These are phyloP conservation scores for Phenganax subtilis DNA, from an alignment of 92 coral and sea anemone genomes.

Conservation along the genomic window DNA sequence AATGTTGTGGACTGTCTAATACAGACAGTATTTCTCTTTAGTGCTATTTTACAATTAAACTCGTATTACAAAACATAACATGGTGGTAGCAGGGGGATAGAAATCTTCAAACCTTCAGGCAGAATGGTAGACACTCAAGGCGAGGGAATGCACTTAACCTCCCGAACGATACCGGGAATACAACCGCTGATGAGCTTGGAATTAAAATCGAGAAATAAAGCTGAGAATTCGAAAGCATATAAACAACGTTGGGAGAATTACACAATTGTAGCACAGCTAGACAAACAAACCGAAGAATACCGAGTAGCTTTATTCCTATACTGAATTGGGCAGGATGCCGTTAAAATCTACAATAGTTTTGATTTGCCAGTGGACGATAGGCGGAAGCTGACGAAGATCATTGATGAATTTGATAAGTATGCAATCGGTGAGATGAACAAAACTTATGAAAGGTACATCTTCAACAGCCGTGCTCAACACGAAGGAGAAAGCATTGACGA, in stretches of 20 bases:
- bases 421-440: slow-evolving; percentile 43
- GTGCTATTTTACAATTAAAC: no score
- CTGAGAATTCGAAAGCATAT: slow-evolving; percentile 26
- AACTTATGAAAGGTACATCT: slow-evolving; percentile 38
- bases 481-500: slow-evolving; percentile 35
- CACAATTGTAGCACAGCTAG: slow-evolving; percentile 25
- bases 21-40: no score
- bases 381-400: no score
- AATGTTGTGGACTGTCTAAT: no score
- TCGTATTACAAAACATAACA: no score
- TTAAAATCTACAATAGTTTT: slow-evolving; percentile 32
- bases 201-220: slow-evolving; percentile 4
- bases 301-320: slow-evolving; percentile 45
- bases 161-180: background rate
- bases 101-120: background rate
- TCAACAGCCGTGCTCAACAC: slow-evolving; percentile 32
- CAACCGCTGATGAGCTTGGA: slow-evolving; percentile 19
- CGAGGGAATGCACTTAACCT: no score
- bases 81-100: slow-evolving; percentile 10
- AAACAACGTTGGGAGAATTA: slow-evolving; percentile 46
- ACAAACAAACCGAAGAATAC: slow-evolving; percentile 40
- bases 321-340: slow-evolving; percentile 44
- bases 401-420: slow-evolving; percentile 41
- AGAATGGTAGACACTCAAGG: background rate
- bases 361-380: slow-evolving; percentile 25